These are phyloP conservation scores for Berghia stephanieae DNA, from an alignment of 1,140 invertebrate species.

Conservation along the genomic window DNA sequence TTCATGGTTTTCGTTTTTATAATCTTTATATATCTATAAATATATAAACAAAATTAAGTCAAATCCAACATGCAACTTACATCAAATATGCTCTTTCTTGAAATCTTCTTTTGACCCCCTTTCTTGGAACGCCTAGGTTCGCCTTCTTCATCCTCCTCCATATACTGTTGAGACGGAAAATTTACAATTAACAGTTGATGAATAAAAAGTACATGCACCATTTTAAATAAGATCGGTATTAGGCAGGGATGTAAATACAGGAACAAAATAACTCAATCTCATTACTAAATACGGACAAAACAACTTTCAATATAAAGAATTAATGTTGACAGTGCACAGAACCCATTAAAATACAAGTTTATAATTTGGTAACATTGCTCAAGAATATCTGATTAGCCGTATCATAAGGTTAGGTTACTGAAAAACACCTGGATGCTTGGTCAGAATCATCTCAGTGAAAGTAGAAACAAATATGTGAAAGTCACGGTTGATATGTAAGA, in stretches of 20 bases:
- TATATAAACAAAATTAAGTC: too few species aligned
- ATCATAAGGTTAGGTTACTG: too few species aligned
- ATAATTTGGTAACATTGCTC: too few species aligned
- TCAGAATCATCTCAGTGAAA: too few species aligned
- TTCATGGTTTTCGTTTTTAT: too few species aligned
- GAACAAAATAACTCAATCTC: background rate
- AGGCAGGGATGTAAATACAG: background rate
- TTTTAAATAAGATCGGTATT: background rate
- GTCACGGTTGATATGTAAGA: too few species aligned
- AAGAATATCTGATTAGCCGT: too few species aligned
- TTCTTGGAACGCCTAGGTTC: constrained; percentile 70
- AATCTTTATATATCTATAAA: too few species aligned
- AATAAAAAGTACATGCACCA: background rate
- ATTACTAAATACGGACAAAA: background rate
- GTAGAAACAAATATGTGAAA: too few species aligned
- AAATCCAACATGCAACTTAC: constrained; percentile 53
- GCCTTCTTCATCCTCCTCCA: constrained; percentile 69
- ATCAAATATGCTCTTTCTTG: constrained; percentile 81
- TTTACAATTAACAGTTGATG: background rate
- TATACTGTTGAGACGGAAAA: constrained; percentile 53
- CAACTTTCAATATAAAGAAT: background rate
- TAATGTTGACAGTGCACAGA: background rate
- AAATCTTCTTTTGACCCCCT: constrained; percentile 83
- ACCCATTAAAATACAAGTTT: too few species aligned
- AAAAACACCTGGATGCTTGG: too few species aligned